Conservation (phyloP, 2,797 vertebrate species). For the Poecilia wingei region DNA sequence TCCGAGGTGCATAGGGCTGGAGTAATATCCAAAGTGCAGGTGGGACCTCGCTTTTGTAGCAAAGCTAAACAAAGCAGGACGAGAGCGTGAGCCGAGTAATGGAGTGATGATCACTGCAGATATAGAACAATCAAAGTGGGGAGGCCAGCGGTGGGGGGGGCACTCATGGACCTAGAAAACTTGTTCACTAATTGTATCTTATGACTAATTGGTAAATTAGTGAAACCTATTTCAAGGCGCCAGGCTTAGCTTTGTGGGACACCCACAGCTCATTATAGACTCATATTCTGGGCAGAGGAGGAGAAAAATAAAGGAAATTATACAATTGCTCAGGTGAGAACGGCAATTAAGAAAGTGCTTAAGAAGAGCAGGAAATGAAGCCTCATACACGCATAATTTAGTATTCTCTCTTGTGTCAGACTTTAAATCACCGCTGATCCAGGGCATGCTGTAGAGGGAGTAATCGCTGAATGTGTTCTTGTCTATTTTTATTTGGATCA, state of each 20-base stretch:
- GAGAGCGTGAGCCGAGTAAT: constrained; percentile 71
- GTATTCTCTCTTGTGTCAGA: constrained; percentile 75
- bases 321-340: constrained; percentile 87
- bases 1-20: constrained; percentile 71
- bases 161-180: constrained; percentile 74
- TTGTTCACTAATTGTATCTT: constrained; percentile 84
- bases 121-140: constrained; percentile 79
- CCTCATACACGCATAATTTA: constrained; percentile 81
- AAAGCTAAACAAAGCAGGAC: constrained; percentile 62
- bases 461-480: constrained; percentile 40
- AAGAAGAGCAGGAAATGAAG: constrained; percentile 80
- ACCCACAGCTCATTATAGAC: constrained; percentile 84
- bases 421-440: constrained; percentile 79
- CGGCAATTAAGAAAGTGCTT: constrained; percentile 85
- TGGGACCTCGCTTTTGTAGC: constrained; percentile 75
- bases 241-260: constrained; percentile 81
- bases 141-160: constrained; percentile 68
- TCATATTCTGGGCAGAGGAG: constrained; percentile 83
- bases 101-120: constrained; percentile 80
- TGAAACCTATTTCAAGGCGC: constrained; percentile 82
- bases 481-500: constrained; percentile 23
- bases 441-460: constrained; percentile 51
- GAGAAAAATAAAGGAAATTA: constrained; percentile 83
- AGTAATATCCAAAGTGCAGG: constrained; percentile 82
- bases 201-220: constrained; percentile 89